Evolutionary conservation across 2,888 invertebrate species (phyloP).

Genomic region (Augiades crinisus): DNA sequence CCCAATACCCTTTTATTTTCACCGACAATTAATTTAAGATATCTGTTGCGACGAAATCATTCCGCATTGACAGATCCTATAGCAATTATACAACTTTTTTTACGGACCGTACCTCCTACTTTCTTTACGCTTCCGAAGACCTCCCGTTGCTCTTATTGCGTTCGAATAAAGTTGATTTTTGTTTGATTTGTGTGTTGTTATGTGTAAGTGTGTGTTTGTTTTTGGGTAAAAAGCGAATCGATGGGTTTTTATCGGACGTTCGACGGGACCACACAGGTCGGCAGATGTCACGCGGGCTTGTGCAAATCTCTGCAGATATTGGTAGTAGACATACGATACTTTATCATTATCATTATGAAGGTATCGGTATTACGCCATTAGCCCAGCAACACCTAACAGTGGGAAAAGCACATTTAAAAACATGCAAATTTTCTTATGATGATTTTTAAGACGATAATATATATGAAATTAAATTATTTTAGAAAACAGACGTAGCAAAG

Average conservation of each 20-base stretch:
- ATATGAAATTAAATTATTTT: no score
- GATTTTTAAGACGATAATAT: no score
- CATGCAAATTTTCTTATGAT: no score
- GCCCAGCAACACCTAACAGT: no score
- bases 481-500: no score
- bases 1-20: slow-evolving; percentile 49
- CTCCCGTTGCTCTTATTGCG: slow-evolving; percentile 30
- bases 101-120: slow-evolving; percentile 27
- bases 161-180: slow-evolving; percentile 42
- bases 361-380: no score
- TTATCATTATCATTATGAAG: no score
- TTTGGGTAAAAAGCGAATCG: slow-evolving; percentile 60
- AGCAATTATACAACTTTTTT: slow-evolving; percentile 52
- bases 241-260: slow-evolving; percentile 56
- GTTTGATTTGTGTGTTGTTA: slow-evolving; percentile 25
- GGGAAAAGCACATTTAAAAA: no score
- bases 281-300: slow-evolving; percentile 30
- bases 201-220: slow-evolving; percentile 38
- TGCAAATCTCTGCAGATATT: slow-evolving; percentile 7
- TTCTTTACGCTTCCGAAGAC: slow-evolving; percentile 7
- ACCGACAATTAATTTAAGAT: slow-evolving; percentile 61
- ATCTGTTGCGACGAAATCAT: slow-evolving; percentile 69
- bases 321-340: not conserved
- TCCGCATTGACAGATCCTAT: slow-evolving; percentile 66
- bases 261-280: slow-evolving; percentile 66